Percentiles rank a stretch among this genome's conserved stretches.
phyloP scores from a whole-genome alignment of 2,888 invertebrate species.

The Molanna angustata region DNA sequence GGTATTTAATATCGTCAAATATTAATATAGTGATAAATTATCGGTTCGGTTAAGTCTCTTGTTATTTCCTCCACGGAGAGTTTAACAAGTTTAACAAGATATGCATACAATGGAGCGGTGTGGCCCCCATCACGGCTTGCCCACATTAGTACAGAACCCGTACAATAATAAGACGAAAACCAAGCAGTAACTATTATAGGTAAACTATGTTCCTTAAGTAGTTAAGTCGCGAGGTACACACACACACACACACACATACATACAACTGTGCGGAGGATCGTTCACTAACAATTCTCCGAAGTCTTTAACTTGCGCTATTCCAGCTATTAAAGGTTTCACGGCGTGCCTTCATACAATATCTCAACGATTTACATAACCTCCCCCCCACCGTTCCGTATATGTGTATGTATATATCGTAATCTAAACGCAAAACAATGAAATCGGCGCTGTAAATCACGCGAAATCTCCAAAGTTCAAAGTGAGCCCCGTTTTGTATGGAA shows the following conservation, averaged over 20 bases:
- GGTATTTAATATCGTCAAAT: conserved; percentile 19
- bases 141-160: conserved; percentile 24
- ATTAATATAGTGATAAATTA: conserved; percentile 21
- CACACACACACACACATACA: conserved; percentile 2
- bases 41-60: conserved; percentile 12
- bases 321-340: conserved; percentile 28
- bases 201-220: conserved; percentile 33
- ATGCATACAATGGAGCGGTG: conserved; percentile 29
- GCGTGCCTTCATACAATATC: conserved; percentile 21
- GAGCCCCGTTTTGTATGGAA: conserved; percentile 28
- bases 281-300: conserved; percentile 28
- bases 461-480: conserved; percentile 33
- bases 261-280: conserved; percentile 10
- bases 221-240: conserved; percentile 32
- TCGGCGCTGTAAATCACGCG: conserved; percentile 33
- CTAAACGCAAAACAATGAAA: conserved; percentile 34
- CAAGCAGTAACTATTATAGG: conserved; percentile 33
- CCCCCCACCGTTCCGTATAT: too few relatives aligned
- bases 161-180: conserved; percentile 33
- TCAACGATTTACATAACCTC: conserved; percentile 19
- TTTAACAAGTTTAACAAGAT: conserved; percentile 29
- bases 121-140: conserved; percentile 13
- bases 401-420: conserved; percentile 33
- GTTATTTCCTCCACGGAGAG: conserved; percentile 15
- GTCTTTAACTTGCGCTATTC: conserved; percentile 30